Base-by-base conservation (phyloP, 2,888 invertebrate genomes). In the Pyrochroa serraticornis region DNA sequence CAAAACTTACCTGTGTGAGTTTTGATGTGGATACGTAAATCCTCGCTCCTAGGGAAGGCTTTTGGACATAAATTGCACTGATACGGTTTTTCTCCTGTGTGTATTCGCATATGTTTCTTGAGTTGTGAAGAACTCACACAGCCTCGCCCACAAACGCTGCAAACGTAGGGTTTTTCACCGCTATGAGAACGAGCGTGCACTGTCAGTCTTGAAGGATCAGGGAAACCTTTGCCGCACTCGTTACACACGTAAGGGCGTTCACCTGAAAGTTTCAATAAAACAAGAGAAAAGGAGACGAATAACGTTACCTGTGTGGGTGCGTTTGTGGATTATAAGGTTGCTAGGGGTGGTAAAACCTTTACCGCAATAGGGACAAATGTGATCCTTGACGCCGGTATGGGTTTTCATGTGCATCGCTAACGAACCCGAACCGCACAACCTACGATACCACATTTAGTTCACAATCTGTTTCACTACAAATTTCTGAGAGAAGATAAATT, bases 351-450 rank as follows among this genome's bases (percentile, higher is more conserved):
- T 77, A 61, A 79, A 79, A n/a, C 75, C 77, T 71, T 78, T 78
- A 5, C 75, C 75, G 62, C 79, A 79, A 63, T 67, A 77, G 1
- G 75, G 72, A 63, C 79, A 79, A 38, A 77, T 70, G 60, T 77
- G 76, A 66, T 79, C 78, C 60, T 75, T 78, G 12, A 77, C 58
- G 0, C 79, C 80, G 30, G 82, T 81, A 63, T 83, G 83, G 8
- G 77, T 81, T 63, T 83, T 81, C 75, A 82, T 80, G 65, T 84
- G 84, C 66, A 82, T 74, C 63, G 77, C 72, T 48, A 79, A 68
- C 3, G 79, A 79, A 54, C 77, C 76, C 2, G 79, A 71, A 9
- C 78, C 77, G 58, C 79, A 78, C 55, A 79, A 71, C 44, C 78
- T 78, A 52, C 14, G 50, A 34, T 42, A n/a, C n/a, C n/a, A n/a